Evolutionary conservation across 2,797 vertebrate species (phyloP), one percentile per base, ranked within the genome.

Genomic region (Siniperca scherzeri): DNA sequence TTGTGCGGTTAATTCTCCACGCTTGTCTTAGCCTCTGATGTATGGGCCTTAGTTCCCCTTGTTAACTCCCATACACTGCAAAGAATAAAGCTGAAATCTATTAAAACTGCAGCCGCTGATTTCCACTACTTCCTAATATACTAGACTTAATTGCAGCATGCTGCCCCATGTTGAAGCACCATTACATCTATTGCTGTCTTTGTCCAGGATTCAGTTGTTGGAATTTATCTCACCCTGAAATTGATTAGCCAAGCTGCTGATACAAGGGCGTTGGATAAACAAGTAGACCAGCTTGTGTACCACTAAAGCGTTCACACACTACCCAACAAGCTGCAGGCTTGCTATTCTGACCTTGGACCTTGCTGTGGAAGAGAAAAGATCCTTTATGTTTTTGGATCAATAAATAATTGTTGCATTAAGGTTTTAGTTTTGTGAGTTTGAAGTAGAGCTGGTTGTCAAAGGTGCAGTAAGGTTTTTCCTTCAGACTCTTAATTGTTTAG

Each of bases 11-110:
- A 81, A 89, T 89, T 88, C 70, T 88, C 77, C 64, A 22, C 36
- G 70, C 70, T 76, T 87, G 86, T 90, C 83, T 79, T 61, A 38
- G 33, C 68, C 12, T 59, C 57, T 83, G 84, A 92, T 88, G 61
- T 64, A 89, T 64, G 53, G 80, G 52, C 66, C 61, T 82, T 30
- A 48, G 68, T 72, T 88, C 61, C 42, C 69, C 87, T 73, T 84
- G 87, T 88, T 87, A 87, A 78, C 68, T 57, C 67, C 33, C 42
- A 42, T 44, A 60, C 72, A 57, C 78, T 46, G 30, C 70, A 62
- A 12, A 80, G 61, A 77, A 69, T 78, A 40, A 82, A 77, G 73
- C 78, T 19, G 44, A 69, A 82, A 79, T 82, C 69, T 69, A 68
- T 79, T 83, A 55, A 70, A 84, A 75, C 53, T 40, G 17, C 46